Evolutionary conservation across 2,888 invertebrate species (phyloP), one percentile per base, ranked within the genome.

Genomic region (Agrotis segetum): DNA sequence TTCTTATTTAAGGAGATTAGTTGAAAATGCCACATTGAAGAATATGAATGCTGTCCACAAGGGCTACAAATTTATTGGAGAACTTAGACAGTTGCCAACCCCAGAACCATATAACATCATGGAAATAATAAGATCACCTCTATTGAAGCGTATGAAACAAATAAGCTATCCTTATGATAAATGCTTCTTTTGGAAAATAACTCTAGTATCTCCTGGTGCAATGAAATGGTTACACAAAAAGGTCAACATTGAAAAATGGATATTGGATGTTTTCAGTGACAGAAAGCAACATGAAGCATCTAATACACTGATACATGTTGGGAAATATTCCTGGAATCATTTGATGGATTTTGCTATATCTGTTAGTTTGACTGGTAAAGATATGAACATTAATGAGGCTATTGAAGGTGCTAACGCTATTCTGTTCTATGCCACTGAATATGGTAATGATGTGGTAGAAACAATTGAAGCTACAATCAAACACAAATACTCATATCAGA

Each of bases 161-260:
- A 96, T 93, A 61, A 92, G 84, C 85, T 95, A 92, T 88, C 93
- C 89, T 80, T 89, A 95, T 87, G 88, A 94, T 85, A 92, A 94
- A 90, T 92, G 92, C 85, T 90, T 94, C 89, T 89, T 96, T 89
- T 97, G 97, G 97, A 97, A 97, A 92, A 89, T 97, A 47, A 95
- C 97, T 7, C 88, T 97, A 63, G 96, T 97, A 11, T 94, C 97
- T 68, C 97, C 97, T 1, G 94, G 96, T 77, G 83, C 93, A 61
- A 88, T 89, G 29, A 94, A 96, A 86, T 95, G 95, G 90, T 80
- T 95, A 19, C 86, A 93, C 72, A 92, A 89, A 71, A 94, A 94
- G 74, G 91, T 96, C 82, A 91, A 96, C 76, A 86, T 96, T 63
- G 93, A 95, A 73, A 95, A 95, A 79, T 94, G 96, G 92, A 84